A percentile compares a stretch with the other conserved stretches of the same genome.
These are phyloP conservation scores for Leptocoma aspasia DNA, from an alignment of 2,113 vertebrate genomes.

Conservation along the genomic window DNA sequence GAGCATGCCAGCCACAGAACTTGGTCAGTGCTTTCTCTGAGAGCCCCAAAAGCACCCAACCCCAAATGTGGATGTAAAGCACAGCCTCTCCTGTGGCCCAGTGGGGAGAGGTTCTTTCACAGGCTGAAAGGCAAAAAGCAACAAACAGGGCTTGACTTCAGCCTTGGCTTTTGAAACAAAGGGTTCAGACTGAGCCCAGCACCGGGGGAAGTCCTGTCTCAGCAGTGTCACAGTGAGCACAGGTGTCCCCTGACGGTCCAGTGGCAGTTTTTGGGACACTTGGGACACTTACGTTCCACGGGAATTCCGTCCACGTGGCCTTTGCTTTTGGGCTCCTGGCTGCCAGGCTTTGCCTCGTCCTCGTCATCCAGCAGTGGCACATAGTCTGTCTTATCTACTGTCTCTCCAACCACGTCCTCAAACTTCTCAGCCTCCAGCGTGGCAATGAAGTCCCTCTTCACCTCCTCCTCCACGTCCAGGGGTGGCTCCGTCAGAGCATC, in stretches of 20 bases:
- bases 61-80: accelerated
- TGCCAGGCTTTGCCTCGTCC: conserved; percentile 51
- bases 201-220: accelerated
- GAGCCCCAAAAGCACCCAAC: neutral
- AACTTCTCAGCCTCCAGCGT: conserved; percentile 87
- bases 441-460: conserved; percentile 89
- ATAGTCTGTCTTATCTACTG: conserved; percentile 87
- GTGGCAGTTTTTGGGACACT: neutral
- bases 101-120: no score
- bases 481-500: conserved; percentile 87
- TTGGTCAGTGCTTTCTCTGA: no score
- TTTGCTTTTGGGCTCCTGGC: conserved; percentile 68
- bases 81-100: neutral
- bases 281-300: conserved; percentile 62
- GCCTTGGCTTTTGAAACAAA: accelerated
- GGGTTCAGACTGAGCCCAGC: neutral
- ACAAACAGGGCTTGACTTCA: neutral
- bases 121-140: neutral
- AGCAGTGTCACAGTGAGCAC: accelerated
- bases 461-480: conserved; percentile 75
- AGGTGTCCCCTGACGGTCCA: accelerated
- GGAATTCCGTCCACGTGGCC: conserved; percentile 15
- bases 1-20: accelerated
- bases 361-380: conserved; percentile 85
- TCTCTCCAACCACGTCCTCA: conserved; percentile 91